Base-by-base conservation (phyloP, 1,140 invertebrate genomes). In the Calycopis cecrops region DNA sequence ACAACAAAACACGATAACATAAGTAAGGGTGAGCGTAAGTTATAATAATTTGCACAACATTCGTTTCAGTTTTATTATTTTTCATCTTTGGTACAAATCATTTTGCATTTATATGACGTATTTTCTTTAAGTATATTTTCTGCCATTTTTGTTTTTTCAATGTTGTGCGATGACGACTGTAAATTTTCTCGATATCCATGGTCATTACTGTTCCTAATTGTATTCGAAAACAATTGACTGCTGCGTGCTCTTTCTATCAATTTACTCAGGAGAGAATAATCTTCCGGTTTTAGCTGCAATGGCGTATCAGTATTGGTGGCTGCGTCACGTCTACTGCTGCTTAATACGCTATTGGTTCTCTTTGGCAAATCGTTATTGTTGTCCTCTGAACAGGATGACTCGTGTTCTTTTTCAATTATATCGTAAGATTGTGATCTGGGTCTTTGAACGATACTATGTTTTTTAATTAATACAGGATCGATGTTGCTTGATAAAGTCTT, bases 91-190 rank as follows among this genome's bases (percentile, higher is more conserved):
- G 66, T 65, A 62, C 80, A 84, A 17, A 79, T 55, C 69, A 84
- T 75, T 48, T 69, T 75, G 57, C 80, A 84, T 51, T 78, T 78
- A 38, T 81, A 84, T 9, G 76, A 57, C 17, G 71, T 67, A 55
- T 79, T 81, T 65, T 84, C 75, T 54, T 76, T 67, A 42, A 79
- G 54, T 3, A 50, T 33, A 14, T 64, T 37, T n/a, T 52, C 53
- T 10, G 37, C 21, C 35, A 56, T 10, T 52, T 57, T 42, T 1
- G 59, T 17, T 1, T 37, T 47, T n/a, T 62, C 62, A 38, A 60
- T 14, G 40, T 58, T 71, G 21, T 76, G 56, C 18, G 78, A 71
- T 6, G 73, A 67, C 1, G 73, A 63, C 49, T 60, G 57, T 35
- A 51, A 18, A 57, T 71, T 65, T 52, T 50, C 34, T 10, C 21